phyloP scores from a whole-genome alignment of 2,888 invertebrate species.

The Plagodis dolabraria region DNA sequence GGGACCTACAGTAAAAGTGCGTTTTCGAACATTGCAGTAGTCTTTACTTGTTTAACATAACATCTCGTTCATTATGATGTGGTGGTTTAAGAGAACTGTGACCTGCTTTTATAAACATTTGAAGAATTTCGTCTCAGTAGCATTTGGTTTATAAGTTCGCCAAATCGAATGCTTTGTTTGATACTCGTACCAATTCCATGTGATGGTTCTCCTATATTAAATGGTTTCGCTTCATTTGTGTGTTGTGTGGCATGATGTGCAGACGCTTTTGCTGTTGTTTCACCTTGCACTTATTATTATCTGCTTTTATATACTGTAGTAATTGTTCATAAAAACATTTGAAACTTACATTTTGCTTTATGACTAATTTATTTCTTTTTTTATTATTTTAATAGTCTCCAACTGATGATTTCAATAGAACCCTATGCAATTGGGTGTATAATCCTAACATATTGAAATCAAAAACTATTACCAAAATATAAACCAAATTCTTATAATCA shows the following conservation, averaged over 20 bases:
- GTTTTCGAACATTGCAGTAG: constrained; percentile 18
- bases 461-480: too few species aligned
- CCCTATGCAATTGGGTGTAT: too few species aligned
- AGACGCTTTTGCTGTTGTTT: constrained; percentile 24
- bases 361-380: too few species aligned
- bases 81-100: constrained; percentile 13
- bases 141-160: not conserved
- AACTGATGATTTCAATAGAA: too few species aligned
- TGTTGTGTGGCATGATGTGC: constrained; percentile 45
- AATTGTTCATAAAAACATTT: constrained; percentile 24
- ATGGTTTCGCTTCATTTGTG: constrained; percentile 34
- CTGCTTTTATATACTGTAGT: constrained; percentile 26
- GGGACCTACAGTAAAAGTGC: not conserved
- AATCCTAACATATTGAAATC: too few species aligned
- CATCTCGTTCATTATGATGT: constrained; percentile 16
- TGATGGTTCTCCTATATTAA: constrained; percentile 10
- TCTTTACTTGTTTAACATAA: constrained; percentile 10
- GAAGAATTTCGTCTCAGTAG: too few species aligned
- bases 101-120: not conserved
- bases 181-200: not conserved
- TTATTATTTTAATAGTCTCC: too few species aligned
- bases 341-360: constrained; percentile 7
- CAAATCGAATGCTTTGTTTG: not conserved
- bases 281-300: constrained; percentile 18
- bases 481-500: too few species aligned